These are phyloP conservation scores for Notarius lentiginosus DNA, from an alignment of 2,113 vertebrate species.

Conservation along the genomic window DNA sequence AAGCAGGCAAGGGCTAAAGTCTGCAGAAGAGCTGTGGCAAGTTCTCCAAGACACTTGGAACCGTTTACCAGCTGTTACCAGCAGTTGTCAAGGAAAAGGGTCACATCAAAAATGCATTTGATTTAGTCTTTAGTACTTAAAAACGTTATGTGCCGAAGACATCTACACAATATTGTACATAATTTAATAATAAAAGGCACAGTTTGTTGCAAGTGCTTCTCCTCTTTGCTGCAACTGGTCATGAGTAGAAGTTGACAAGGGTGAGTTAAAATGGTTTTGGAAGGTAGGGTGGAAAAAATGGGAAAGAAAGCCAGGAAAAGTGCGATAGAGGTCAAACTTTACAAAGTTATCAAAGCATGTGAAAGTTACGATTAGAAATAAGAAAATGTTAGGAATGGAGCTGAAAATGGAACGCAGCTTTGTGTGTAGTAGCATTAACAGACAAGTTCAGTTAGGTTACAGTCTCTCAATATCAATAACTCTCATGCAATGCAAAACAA, in stretches of 20 bases:
- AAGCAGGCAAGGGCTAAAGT: background rate
- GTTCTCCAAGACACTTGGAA: background rate
- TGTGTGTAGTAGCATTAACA: background rate
- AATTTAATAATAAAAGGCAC: background rate
- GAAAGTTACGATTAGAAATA: background rate
- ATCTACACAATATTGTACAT: background rate
- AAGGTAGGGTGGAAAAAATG: background rate
- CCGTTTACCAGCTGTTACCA: background rate
- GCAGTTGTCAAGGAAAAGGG: background rate
- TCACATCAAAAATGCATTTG: background rate
- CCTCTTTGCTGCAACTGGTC: background rate
- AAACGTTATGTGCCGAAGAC: background rate
- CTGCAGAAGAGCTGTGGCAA: background rate
- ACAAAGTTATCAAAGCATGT: background rate
- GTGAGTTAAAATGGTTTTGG: background rate
- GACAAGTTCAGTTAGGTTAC: conserved; percentile 11
- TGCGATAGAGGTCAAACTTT: background rate
- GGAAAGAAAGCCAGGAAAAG: background rate
- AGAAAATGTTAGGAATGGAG: conserved; percentile 26
- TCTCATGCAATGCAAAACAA: conserved; percentile 22
- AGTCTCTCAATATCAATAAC: conserved; percentile 20
- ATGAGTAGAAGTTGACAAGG: conserved; percentile 5
- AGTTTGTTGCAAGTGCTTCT: background rate
- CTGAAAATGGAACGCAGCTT: conserved; percentile 6
- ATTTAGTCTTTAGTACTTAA: background rate